phyloP scores from a whole-genome alignment of 2,888 invertebrate species.

The Agonum fuliginosum region DNA sequence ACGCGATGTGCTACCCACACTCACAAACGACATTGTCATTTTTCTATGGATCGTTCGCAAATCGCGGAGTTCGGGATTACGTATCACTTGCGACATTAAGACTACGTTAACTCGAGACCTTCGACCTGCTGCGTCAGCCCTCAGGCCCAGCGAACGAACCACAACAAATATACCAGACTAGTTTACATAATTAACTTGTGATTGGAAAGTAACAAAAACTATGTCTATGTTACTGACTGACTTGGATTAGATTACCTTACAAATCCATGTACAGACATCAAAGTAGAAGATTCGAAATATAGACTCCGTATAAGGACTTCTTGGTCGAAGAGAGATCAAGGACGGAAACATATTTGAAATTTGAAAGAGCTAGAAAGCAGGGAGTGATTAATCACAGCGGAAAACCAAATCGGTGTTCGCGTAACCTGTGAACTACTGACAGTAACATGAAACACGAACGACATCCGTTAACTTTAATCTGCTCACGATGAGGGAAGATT shows the following conservation, averaged over 20 bases:
- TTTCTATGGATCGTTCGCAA: constrained; percentile 38
- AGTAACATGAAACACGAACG: constrained; percentile 10
- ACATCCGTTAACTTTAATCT: constrained; percentile 43
- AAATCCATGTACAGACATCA: constrained; percentile 7
- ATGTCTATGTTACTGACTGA: constrained; percentile 4
- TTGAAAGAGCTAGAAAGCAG: constrained; percentile 21
- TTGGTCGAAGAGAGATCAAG: constrained; percentile 24
- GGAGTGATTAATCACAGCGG: constrained; percentile 32
- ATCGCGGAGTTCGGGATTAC: constrained; percentile 18
- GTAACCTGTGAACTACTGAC: background rate
- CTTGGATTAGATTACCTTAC: background rate
- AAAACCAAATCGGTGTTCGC: constrained; percentile 35
- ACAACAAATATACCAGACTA: too few species aligned
- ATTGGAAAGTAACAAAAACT: constrained; percentile 8
- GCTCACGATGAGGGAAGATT: constrained; percentile 41
- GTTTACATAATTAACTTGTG: constrained; percentile 5
- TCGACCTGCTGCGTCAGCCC: background rate
- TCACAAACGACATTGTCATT: constrained; percentile 47
- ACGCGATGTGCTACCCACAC: constrained; percentile 19
- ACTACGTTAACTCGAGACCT: background rate
- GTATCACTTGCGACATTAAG: background rate
- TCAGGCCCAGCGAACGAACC: background rate
- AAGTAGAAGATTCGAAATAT: background rate
- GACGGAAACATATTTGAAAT: constrained; percentile 15
- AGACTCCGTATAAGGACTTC: background rate